These are phyloP conservation scores for Trissonchulus sp. DNA, from an alignment of 2,888 invertebrate genomes.

Conservation along the genomic window DNA sequence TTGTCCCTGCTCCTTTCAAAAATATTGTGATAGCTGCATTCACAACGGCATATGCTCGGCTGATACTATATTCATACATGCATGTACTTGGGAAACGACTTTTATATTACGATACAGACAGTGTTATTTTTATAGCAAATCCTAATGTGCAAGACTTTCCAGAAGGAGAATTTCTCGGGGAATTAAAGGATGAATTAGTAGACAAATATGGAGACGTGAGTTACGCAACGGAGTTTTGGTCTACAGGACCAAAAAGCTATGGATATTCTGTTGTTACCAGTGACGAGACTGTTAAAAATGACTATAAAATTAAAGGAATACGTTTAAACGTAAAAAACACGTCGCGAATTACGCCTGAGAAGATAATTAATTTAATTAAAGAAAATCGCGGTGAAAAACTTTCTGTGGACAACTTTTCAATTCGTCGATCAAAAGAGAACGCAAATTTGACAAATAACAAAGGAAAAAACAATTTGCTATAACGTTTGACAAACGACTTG, in stretches of 20 bases:
- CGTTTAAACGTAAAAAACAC: background rate
- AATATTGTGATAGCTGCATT: slow-evolving; percentile 6
- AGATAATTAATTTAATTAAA: background rate
- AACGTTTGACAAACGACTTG: slow-evolving; percentile 15
- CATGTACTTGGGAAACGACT: background rate
- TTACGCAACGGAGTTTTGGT: background rate
- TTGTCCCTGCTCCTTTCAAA: background rate
- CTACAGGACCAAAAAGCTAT: slow-evolving; percentile 15
- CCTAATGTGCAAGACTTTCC: background rate
- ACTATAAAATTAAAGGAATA: slow-evolving; percentile 11
- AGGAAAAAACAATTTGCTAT: background rate
- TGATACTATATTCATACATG: background rate
- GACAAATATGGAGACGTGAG: background rate
- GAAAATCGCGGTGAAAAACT: background rate
- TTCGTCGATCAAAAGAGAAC: background rate
- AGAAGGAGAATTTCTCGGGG: slow-evolving; percentile 4
- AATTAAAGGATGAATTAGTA: slow-evolving; percentile 14
- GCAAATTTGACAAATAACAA: background rate
- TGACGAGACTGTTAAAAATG: background rate
- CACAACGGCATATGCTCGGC: slow-evolving; percentile 7
- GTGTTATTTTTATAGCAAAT: slow-evolving; percentile 2
- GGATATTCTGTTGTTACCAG: background rate
- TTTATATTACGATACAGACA: slow-evolving; percentile 14
- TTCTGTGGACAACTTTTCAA: background rate
- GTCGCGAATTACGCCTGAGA: background rate